Evolutionary conservation across 2,113 vertebrate genomes (phyloP), one percentile per base, ranked within the genome.

Genomic region (Scatophagus argus): DNA sequence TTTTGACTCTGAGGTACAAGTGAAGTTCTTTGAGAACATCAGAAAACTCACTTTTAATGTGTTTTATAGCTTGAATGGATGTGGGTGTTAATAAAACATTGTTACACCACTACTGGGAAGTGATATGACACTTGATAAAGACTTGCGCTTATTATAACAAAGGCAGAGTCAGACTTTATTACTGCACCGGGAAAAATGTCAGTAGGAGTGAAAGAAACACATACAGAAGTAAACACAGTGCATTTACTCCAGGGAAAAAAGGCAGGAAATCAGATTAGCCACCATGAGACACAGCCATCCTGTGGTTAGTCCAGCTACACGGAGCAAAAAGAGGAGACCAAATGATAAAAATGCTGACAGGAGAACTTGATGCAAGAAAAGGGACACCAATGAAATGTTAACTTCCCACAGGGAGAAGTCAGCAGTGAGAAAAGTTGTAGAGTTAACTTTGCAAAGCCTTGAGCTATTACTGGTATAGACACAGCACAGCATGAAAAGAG

Each of bases 381-480:
- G 9, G 29, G n/a, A 44, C 25, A 55, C 11, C 8, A 8, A 46
- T 65, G 27, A 78, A 71, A 74, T 39, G 25, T 51, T 59, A 47
- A 46, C 23, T 14, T 78, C 34, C 61, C 60, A n/a, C 51, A 49
- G 54, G 59, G 12, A 77, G 46, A 64, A 65, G 31, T 36, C 47
- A 39, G 51, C 51, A 44, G 54, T 68, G 51, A 67, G 62, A 71
- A 47, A 81, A 79, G 66, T 67, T 61, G 64, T n/a, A 23, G 17
- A 82, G 49, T 46, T 44, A 85, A 80, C 59, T 72, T 60, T 82
- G 32, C 60, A 72, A 43, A 63, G 66, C 85, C 67, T 52, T 74
- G 58, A 52, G 83, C 66, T 75, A 79, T 55, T 56, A 60, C 74
- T 70, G 29, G 44, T 61, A 43, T 36, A 43, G 63, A 73, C 52